Conservation (phyloP, 2,113 vertebrate species). For the Phylloscopus trochiloides region DNA sequence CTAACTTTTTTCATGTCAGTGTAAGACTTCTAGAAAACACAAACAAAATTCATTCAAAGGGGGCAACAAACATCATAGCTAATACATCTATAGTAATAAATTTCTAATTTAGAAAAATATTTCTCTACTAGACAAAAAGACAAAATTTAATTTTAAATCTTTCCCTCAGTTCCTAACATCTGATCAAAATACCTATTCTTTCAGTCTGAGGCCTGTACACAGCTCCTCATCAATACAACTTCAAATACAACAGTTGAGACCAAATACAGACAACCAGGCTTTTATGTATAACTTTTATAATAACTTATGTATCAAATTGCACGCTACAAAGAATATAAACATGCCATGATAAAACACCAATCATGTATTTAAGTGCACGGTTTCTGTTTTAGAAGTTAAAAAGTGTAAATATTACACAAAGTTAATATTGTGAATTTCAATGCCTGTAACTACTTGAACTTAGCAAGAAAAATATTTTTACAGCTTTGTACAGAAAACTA, state of each 20-base stretch:
- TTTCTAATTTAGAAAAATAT: not conserved
- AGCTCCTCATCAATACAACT: not conserved
- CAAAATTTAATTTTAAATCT: not conserved
- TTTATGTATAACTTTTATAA: not conserved
- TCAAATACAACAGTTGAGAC: not conserved
- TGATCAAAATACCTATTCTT: not conserved
- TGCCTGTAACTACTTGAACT: not conserved
- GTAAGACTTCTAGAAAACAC: not conserved
- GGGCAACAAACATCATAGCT: not conserved
- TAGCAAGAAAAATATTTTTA: not conserved
- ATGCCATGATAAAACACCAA: not conserved
- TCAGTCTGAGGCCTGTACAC: not conserved
- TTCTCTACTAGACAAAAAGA: not conserved
- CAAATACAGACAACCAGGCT: not conserved
- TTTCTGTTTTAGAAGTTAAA: not conserved
- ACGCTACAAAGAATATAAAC: not conserved
- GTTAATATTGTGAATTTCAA: not conserved
- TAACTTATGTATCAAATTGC: not conserved
- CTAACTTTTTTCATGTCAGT: not conserved
- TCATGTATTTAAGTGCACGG: not conserved
- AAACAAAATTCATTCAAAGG: not conserved
- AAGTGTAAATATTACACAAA: not conserved
- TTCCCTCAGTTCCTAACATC: not conserved
- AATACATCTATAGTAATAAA: not conserved
- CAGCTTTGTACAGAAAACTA: not conserved